Evolutionary conservation across 2,113 vertebrate species (phyloP), one percentile per base, ranked within the genome.

Genomic region (Dipodomys spectabilis): DNA sequence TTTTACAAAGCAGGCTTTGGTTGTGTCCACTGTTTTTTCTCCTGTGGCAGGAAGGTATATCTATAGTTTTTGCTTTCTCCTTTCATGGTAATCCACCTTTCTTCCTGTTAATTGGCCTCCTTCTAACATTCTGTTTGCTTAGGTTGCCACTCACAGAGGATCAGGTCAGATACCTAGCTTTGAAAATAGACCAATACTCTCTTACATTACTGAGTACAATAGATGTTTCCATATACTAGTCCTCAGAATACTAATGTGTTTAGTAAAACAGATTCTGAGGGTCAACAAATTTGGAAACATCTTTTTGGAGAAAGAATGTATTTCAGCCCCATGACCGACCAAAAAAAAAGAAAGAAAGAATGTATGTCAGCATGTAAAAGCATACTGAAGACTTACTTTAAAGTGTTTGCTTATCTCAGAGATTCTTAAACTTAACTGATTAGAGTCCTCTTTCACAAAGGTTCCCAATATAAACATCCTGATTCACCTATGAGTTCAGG

Each of bases 211-310:
- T 39, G 39, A 75, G 35, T 45, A 45, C 22, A 75, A 12, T 39
- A 28, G 73, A 45, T 75, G 73, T 75, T 75, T 75, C 73, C 12
- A 27, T 45, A 27, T 39, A 15, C 23, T 45, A 45, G 16, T 65
- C 28, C 57, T 86, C 39, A 83, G 60, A 82, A 89, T 83, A 62
- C 32, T 92, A 65, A 11, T 80, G 39, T 87, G n/a, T 53, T 53
- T 53, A 53, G 3, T 88, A 28, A 2, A 30, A 80, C 39, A 80
- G 78, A 81, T 80, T 72, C 9, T 23, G 22, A 83, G 16, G 9
- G 60, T 86, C 71, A 81, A 32, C 19, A 88, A 72, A 95, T 86
- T 83, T 94, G n/a, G 68, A 95, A 86, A 72, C 72, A 25, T 60
- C 39, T 18, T 85, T 94, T 92, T 80, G 91, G 75, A 90, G 35